Evolutionary conservation across 2,797 vertebrate genomes (phyloP).

Genomic region (Cossypha dichroa): DNA sequence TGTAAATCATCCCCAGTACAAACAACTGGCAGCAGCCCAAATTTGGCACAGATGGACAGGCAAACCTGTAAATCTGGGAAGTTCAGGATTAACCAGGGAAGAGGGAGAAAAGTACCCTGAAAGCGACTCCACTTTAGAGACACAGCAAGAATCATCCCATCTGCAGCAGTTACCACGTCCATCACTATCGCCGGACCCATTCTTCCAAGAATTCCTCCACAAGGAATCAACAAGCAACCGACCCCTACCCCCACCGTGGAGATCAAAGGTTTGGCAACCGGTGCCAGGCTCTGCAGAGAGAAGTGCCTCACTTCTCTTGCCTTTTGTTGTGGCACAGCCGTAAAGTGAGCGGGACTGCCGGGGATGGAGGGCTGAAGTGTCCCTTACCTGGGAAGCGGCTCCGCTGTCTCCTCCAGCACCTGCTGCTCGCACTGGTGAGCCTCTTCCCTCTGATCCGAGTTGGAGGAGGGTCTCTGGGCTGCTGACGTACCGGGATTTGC

Average conservation of each 20-base stretch:
- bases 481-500: constrained; percentile 46
- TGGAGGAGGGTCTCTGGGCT: constrained; percentile 41
- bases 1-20: not conserved
- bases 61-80: not conserved
- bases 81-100: not conserved
- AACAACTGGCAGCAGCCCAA: not conserved
- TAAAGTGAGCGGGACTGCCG: not conserved
- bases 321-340: rapidly evolving
- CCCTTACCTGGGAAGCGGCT: constrained; percentile 15
- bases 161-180: not conserved
- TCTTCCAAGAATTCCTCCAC: not conserved
- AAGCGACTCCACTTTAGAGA: not conserved
- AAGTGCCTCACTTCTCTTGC: not conserved
- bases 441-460: not conserved
- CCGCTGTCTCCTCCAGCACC: not conserved
- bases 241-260: not conserved
- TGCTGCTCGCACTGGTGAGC: not conserved
- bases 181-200: rapidly evolving
- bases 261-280: not conserved
- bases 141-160: not conserved
- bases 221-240: rapidly evolving
- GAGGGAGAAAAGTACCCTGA: not conserved
- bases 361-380: not conserved
- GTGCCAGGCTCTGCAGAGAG: not conserved
- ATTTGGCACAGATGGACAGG: not conserved